A percentile compares a stretch with the other conserved stretches of the same genome.
Evolutionary conservation across 2,797 vertebrate species (phyloP).

Genomic region (Pyrrhura leucotis): DNA sequence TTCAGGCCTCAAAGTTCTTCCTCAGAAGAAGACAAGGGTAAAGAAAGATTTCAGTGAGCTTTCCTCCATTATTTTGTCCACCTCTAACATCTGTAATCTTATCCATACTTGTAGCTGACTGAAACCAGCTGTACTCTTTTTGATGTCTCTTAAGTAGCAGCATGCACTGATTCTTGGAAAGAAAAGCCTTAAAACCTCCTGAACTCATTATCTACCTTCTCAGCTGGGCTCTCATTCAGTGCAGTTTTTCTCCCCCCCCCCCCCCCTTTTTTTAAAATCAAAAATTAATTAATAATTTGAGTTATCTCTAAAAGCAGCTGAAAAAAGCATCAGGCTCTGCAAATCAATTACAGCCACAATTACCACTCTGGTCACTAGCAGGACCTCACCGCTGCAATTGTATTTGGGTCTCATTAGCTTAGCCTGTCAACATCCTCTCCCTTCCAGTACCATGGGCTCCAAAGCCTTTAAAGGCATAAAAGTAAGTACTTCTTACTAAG

Average conservation of each 20-base stretch:
- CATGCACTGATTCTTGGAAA: rapidly evolving
- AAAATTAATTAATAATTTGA: no score
- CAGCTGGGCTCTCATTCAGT: background rate
- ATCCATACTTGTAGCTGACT: background rate
- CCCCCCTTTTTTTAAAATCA: background rate
- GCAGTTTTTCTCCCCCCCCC: background rate
- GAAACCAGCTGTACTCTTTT: background rate
- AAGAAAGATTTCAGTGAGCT: background rate
- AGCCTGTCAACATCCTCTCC: background rate
- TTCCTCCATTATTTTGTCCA: background rate
- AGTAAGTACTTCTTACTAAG: background rate
- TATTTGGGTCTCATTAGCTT: background rate
- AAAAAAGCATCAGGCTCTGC: background rate
- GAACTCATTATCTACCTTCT: background rate
- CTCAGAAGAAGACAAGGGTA: background rate
- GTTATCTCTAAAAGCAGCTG: background rate
- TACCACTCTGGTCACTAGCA: background rate
- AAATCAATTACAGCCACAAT: background rate
- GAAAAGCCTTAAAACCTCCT: background rate
- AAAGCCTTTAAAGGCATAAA: background rate
- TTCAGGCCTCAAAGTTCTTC: background rate
- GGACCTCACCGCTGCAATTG: background rate
- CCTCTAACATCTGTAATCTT: background rate
- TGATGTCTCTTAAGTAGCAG: background rate
- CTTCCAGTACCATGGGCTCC: background rate